phyloP scores from a whole-genome alignment of 2,113 vertebrate species.

The Misgurnus mizolepis region DNA sequence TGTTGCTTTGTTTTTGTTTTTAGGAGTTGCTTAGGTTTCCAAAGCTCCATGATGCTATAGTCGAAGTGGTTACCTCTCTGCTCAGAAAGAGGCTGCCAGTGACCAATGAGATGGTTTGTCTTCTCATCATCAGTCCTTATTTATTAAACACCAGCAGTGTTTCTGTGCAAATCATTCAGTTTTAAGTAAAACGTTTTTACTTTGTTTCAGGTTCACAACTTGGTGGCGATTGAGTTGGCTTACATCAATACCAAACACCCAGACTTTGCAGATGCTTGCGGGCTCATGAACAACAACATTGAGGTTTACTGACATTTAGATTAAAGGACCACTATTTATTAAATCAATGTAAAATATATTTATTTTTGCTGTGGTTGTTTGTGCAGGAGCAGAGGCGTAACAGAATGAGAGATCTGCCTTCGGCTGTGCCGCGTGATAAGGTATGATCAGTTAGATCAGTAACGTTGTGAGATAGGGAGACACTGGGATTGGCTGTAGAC shows the following conservation, averaged over 20 bases:
- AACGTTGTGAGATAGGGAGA: not conserved
- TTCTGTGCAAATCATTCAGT: too few species aligned
- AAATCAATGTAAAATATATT: not conserved
- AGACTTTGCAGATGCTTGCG: slow-evolving; percentile 97
- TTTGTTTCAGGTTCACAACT: slow-evolving; percentile 89
- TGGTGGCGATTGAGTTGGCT: slow-evolving; percentile 96
- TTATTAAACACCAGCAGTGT: too few species aligned
- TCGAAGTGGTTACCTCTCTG: slow-evolving; percentile 97
- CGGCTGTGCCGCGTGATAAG: slow-evolving; percentile 88
- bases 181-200: not conserved
- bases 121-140: too few species aligned
- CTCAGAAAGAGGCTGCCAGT: slow-evolving; percentile 91
- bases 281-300: slow-evolving; percentile 97
- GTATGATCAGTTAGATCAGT: slow-evolving; percentile 65
- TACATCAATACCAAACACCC: slow-evolving; percentile 99
- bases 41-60: slow-evolving; percentile 96
- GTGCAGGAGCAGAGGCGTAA: slow-evolving; percentile 92
- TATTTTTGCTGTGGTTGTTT: not conserved
- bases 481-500: not conserved
- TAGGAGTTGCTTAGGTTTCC: slow-evolving; percentile 96
- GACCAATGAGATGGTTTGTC: slow-evolving; percentile 96
- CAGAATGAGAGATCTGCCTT: slow-evolving; percentile 87
- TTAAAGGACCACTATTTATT: not conserved
- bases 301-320: slow-evolving; percentile 78
- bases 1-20: slow-evolving; percentile 12